These are phyloP conservation scores for Xestobium rufovillosum DNA, from an alignment of 2,888 invertebrate genomes.

Conservation along the genomic window DNA sequence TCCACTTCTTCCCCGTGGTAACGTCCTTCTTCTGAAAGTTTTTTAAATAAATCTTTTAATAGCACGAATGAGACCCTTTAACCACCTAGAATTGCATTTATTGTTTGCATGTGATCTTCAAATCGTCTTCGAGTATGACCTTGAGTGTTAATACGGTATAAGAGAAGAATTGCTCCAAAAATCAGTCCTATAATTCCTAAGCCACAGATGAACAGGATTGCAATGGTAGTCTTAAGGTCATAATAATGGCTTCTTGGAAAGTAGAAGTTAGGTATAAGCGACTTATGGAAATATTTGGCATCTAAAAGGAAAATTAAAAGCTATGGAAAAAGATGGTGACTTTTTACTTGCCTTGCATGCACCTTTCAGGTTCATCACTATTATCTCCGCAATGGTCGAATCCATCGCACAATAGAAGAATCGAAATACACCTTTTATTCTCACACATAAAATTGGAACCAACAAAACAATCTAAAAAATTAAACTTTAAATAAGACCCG, in stretches of 20 bases:
- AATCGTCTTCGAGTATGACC: constrained; percentile 55
- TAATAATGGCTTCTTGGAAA: constrained; percentile 60
- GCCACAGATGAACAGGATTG: constrained; percentile 57
- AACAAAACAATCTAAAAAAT: constrained; percentile 54
- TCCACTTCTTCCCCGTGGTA: constrained; percentile 41
- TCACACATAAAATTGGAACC: constrained; percentile 62
- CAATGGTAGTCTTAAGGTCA: constrained; percentile 57
- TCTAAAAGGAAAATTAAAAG: constrained; percentile 38
- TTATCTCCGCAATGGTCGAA: constrained; percentile 71
- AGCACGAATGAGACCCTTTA: constrained; percentile 6
- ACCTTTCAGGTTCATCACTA: constrained; percentile 59
- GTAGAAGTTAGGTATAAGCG: constrained; percentile 62
- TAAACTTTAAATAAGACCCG: constrained; percentile 8
- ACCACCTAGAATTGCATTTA: constrained; percentile 58
- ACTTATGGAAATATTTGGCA: constrained; percentile 56
- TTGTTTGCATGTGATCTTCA: constrained; percentile 60
- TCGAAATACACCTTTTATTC: constrained; percentile 63
- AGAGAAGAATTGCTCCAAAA: constrained; percentile 53
- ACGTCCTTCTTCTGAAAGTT: constrained; percentile 32
- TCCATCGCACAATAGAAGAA: constrained; percentile 62
- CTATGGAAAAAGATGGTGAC: too few species aligned
- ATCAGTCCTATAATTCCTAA: constrained; percentile 55
- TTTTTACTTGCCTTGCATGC: constrained; percentile 46
- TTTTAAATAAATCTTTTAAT: background rate
- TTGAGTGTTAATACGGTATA: constrained; percentile 56